Evolutionary conservation across 2,888 invertebrate genomes (phyloP), one percentile per base, ranked within the genome.

Genomic region (Leucophenga maculata): DNA sequence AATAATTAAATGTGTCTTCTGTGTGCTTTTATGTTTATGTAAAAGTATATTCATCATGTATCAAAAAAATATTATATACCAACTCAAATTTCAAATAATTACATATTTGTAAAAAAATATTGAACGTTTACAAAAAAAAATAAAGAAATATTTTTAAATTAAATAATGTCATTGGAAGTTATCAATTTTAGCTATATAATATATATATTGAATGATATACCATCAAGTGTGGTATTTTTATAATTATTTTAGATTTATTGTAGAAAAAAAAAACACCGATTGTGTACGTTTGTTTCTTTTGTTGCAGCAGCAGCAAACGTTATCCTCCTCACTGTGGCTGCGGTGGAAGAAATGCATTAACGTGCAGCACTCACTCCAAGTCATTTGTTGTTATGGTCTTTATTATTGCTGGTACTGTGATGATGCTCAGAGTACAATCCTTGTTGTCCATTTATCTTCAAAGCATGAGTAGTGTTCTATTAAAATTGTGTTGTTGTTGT

Each of bases 391-490:
- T n/a, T n/a, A n/a, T 26, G 26, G 26, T 26, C 26, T 39, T 50
- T n/a, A 16, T 50, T 50, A 16, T 50, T 50, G 50, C 50, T n/a
- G 60, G 14, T 11, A 18, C 1, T 60, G 32, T 60, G 32, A 11
- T 4, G 9, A 46, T 62, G 62, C n/a, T 22, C 26, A 4, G 13
- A 55, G 55, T 26, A 55, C 55, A 55, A 22, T 20, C 52, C 52
- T 16, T 52, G 52, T 16, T 52, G 52, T 57, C 55, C 9, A 31
- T 57, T 32, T 39, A 11, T 31, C 31, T 26, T 57, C 31, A 22
- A 31, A 79, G 81, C 78, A 75, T 82, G 80, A 82, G 72, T 82
- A 80, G 82, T 82, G 82, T 79, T 82, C 80, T 80, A 78, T 39
- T 16, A 11, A 78, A 80, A 76, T 82, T 75, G 69, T 73, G 20